Base-by-base conservation (phyloP, 2,888 invertebrate species). In the Coecobrya sp. region DNA sequence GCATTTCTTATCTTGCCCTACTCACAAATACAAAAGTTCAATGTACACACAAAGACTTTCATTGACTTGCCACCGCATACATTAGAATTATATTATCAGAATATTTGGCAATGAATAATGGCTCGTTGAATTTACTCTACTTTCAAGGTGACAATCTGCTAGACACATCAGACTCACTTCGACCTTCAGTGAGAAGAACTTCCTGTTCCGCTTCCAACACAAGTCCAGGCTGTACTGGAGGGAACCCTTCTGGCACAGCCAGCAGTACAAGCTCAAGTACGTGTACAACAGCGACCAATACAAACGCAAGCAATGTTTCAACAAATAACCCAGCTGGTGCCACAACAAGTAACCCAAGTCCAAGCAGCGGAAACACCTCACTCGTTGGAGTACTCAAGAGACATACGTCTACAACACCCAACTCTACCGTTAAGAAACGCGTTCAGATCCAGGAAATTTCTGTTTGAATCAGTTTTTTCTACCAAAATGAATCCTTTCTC, bases 401-500 rank as follows among this genome's bases (percentile, higher is more conserved):
- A 89, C 94, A 94, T 59, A 93, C 91, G 36, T 65, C 93, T 76
- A 92, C 93, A n/a, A 93, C 94, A 22, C 93, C 94, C 16, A 94
- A 93, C 62, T 94, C 94, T 55, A 97, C 97, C 36, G 96, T 97
- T 94, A 98, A 98, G 96, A 98, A 98, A 96, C 97, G 98, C 96
- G 98, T 98, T 95, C 98, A 98, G 96, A 98, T 98, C 96, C 98
- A 98, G 96, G 98, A 98, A 96, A 98, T 98, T 96, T 98, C 98
- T 93, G 98, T 98, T 97, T 96, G 94, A 95, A 89, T 92, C 49
- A 49, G 30, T 30, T 68, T 45, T 62, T 62, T 36, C 25, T 55
- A 27, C 86, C 52, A 70, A 86, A n/a, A 86, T 76, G 49, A 70
- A 76, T 68, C 59, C 55, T 42, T 76, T 89, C 42, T 76, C 22